phyloP scores from a whole-genome alignment of 2,888 invertebrate genomes.

The Ligdia adustata region DNA sequence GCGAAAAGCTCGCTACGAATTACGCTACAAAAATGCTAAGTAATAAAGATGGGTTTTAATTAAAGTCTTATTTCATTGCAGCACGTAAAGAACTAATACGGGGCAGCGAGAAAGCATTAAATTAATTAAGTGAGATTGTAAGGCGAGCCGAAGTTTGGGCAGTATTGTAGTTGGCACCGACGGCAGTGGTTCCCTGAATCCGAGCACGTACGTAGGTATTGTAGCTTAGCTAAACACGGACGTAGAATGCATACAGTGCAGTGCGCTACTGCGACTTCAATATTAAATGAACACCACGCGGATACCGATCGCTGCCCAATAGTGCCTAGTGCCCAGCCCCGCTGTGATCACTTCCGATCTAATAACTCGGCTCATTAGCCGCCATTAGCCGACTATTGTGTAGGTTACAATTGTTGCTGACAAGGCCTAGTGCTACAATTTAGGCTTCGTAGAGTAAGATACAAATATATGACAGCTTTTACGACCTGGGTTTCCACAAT shows the following conservation, averaged over 20 bases:
- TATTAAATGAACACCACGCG: constrained; percentile 14
- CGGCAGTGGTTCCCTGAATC: constrained; percentile 6
- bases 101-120: constrained; percentile 29
- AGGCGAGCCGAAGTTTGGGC: constrained; percentile 33
- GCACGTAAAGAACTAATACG: constrained; percentile 29
- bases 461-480: too few species aligned
- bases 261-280: constrained; percentile 6
- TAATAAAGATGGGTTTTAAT: constrained; percentile 36
- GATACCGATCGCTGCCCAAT: neutral
- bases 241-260: constrained; percentile 15
- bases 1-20: constrained; percentile 35
- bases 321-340: neutral
- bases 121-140: constrained; percentile 31
- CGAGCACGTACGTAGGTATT: constrained; percentile 15
- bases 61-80: constrained; percentile 31
- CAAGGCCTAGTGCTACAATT: too few species aligned
- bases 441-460: too few species aligned
- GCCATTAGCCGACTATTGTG: neutral
- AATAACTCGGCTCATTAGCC: constrained; percentile 8
- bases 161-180: constrained; percentile 43
- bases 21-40: constrained; percentile 35
- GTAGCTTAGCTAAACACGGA: constrained; percentile 15
- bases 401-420: neutral
- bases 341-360: constrained; percentile 8
- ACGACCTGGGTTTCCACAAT: too few species aligned